These are phyloP conservation scores for Clupea harengus DNA, from an alignment of 2,113 vertebrate genomes.

Conservation along the genomic window DNA sequence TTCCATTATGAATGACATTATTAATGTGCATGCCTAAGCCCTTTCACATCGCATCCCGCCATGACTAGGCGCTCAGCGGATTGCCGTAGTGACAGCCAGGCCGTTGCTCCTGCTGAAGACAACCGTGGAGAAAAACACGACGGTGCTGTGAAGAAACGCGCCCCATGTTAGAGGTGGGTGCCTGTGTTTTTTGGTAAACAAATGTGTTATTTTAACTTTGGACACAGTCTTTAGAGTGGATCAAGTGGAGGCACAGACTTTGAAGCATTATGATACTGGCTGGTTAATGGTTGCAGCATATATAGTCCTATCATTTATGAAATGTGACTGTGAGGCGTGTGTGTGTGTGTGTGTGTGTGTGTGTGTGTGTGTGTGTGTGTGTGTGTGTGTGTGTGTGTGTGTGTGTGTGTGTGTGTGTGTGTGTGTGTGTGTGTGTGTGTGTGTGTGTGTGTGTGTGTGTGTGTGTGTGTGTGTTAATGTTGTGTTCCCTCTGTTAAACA, in stretches of 20 bases:
- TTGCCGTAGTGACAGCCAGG: neutral
- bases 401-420: neutral
- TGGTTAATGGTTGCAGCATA: neutral
- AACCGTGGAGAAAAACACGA: neutral
- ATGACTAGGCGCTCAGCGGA: neutral
- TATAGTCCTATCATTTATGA: neutral
- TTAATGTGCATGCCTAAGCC: conserved; percentile 8
- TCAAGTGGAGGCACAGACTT: neutral
- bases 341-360: neutral
- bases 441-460: neutral
- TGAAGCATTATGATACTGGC: neutral
- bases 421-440: neutral
- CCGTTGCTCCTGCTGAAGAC: neutral
- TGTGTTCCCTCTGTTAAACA: neutral
- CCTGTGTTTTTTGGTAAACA: neutral
- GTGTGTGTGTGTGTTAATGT: neutral
- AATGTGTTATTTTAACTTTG: neutral
- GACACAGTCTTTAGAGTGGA: neutral
- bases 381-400: neutral
- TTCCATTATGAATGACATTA: conserved; percentile 17
- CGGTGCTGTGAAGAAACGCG: neutral
- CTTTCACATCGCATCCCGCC: conserved; percentile 9
- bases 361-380: neutral
- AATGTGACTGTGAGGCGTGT: neutral
- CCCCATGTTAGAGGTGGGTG: neutral